Evolutionary conservation across 1,140 invertebrate species (phyloP), one percentile per base, ranked within the genome.

Genomic region (Macrosteles quadrilineatus): DNA sequence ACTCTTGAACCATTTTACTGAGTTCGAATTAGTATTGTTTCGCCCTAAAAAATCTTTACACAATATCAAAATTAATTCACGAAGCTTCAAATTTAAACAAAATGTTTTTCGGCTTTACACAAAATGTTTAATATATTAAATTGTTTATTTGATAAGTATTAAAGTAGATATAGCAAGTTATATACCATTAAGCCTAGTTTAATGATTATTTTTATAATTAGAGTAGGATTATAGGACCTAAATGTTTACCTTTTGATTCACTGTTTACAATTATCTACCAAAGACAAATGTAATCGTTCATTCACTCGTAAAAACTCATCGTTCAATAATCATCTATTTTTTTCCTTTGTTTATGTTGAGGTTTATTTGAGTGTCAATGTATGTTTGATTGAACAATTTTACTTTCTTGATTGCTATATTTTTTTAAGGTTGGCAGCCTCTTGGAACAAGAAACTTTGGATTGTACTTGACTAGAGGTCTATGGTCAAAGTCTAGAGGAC

Each of bases 61-160:
- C n/a, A n/a, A n/a, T n/a, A n/a, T n/a, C n/a, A n/a, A n/a, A n/a
- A n/a, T n/a, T n/a, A n/a, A 36, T 36, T 14, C 32, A 6, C 32
- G 14, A 4, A 36, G 32, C 32, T 6, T 36, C 32, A 36, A 36
- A 36, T 36, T 36, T 36, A 36, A 50, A 21, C n/a, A 6, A 17
- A 4, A 50, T 50, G 14, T 17, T 17, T 50, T 21, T 50, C 3
- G 4, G 74, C 50, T 29, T 27, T 73, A 45, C 65, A 74, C 30
- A 68, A 74, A 27, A 50, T 32, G 3, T 69, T 21, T 19, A 9
- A 50, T 50, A 50, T 19, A 11, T 11, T 19, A 50, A 19, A 50
- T n/a, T 50, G 47, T 50, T 50, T 50, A 50, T 50, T 50, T 50
- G 47, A 50, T 50, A 50, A 50, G 47, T 50, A 50, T 50, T 50